Evolutionary conservation across 2,113 vertebrate genomes (phyloP).

Genomic region (Percopsis transmontana): DNA sequence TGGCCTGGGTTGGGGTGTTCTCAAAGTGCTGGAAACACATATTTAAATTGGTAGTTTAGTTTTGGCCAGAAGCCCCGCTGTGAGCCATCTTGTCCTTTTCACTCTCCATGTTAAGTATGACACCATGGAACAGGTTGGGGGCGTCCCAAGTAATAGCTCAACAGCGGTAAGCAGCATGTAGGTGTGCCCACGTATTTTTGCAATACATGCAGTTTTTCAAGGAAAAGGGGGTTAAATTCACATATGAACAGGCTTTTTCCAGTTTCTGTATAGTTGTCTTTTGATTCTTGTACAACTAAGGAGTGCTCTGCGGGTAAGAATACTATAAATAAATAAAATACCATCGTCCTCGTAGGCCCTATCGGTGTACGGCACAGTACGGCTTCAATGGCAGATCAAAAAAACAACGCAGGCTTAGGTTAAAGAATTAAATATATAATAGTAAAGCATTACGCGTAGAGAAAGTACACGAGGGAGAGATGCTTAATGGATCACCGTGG

Average conservation of each 20-base stretch:
- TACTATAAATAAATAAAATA: slow-evolving; percentile 8
- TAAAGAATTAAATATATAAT: too few relatives aligned
- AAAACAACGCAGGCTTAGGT: neutral
- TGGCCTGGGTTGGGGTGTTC: slow-evolving; percentile 8
- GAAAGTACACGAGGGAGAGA: neutral
- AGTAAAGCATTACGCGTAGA: too few relatives aligned
- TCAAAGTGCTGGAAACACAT: slow-evolving; percentile 13
- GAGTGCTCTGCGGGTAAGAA: too few relatives aligned
- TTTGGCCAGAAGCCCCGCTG: slow-evolving; percentile 38
- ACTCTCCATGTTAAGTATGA: slow-evolving; percentile 25
- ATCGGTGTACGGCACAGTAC: neutral
- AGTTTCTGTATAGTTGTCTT: slow-evolving; percentile 20
- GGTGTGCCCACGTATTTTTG: slow-evolving; percentile 26
- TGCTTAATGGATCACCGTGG: neutral
- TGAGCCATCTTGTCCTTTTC: slow-evolving; percentile 42
- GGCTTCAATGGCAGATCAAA: neutral
- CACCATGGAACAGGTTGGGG: slow-evolving; percentile 39
- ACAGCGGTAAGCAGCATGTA: slow-evolving; percentile 14
- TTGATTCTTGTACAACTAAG: too few relatives aligned
- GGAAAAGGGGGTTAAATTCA: slow-evolving; percentile 1
- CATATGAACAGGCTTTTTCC: slow-evolving; percentile 15
- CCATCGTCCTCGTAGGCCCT: neutral
- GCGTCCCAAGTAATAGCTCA: slow-evolving; percentile 36
- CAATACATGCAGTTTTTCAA: slow-evolving; percentile 4
- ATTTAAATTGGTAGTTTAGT: slow-evolving; percentile 28